phyloP scores from a whole-genome alignment of 92 coral and sea anemone genomes.

The Zoanthus sociatus region DNA sequence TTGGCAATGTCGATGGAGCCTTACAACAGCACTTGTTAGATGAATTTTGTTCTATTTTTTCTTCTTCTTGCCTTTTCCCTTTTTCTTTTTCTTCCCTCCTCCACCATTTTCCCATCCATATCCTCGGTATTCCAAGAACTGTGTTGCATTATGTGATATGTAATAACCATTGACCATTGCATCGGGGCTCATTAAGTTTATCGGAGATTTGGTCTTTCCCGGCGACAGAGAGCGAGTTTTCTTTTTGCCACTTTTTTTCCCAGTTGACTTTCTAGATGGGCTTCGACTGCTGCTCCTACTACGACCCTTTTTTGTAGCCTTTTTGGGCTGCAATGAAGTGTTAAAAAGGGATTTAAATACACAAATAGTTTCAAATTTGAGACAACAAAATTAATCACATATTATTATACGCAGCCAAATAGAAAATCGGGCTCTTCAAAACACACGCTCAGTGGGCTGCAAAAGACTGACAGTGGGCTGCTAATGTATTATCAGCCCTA shows the following conservation, averaged over 20 bases:
- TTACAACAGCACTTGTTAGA: too few relatives aligned
- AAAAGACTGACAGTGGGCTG: too few relatives aligned
- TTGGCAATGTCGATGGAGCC: too few relatives aligned
- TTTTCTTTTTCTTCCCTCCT: constrained; percentile 80
- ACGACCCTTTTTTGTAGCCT: constrained; percentile 85
- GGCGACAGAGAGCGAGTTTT: constrained; percentile 89
- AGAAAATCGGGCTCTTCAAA: too few relatives aligned
- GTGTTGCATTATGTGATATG: constrained; percentile 92
- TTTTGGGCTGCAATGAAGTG: constrained; percentile 51
- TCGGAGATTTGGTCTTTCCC: constrained; percentile 66
- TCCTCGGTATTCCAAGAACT: constrained; percentile 86
- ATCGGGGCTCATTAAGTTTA: constrained; percentile 88
- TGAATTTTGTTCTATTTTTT: constrained; percentile 16
- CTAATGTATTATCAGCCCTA: too few relatives aligned
- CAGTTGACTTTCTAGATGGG: constrained; percentile 83
- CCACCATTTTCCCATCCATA: constrained; percentile 85
- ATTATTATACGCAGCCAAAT: too few relatives aligned
- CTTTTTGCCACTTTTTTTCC: constrained; percentile 81
- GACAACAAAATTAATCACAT: too few relatives aligned
- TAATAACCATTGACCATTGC: constrained; percentile 99
- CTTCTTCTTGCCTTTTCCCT: constrained; percentile 79
- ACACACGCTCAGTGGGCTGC: too few relatives aligned
- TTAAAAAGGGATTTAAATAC: neutral
- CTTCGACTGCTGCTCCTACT: constrained; percentile 84
- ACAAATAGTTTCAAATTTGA: neutral